Evolutionary conservation across 2,888 invertebrate genomes (phyloP).

Genomic region (Sclerodermus sp.): DNA sequence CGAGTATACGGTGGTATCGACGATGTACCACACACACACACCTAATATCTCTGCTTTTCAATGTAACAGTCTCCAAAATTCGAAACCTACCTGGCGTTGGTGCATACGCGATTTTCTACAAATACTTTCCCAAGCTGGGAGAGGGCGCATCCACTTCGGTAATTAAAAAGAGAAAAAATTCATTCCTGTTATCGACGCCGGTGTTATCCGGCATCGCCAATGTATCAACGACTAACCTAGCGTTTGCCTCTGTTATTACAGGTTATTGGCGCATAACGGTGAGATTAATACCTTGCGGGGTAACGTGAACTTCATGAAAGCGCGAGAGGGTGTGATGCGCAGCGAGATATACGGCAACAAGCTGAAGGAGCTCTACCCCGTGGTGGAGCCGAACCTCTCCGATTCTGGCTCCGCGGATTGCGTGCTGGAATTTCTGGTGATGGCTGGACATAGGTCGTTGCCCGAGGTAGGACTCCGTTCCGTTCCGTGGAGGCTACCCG

Average conservation of each 20-base stretch:
- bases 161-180: conserved; percentile 24
- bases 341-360: conserved; percentile 81
- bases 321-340: conserved; percentile 96
- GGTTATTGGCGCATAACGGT: conserved; percentile 96
- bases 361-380: conserved; percentile 88
- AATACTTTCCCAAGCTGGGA: conserved; percentile 99
- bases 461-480: conserved; percentile 68
- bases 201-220: too few species aligned
- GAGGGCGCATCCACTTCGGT: conserved; percentile 96
- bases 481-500: too few species aligned
- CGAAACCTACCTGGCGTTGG: conserved; percentile 92
- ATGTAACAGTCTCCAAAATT: conserved; percentile 84
- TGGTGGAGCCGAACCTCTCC: conserved; percentile 95
- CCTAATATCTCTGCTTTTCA: too few species aligned
- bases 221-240: too few species aligned
- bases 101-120: conserved; percentile 98
- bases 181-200: neutral
- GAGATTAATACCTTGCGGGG: conserved; percentile 99
- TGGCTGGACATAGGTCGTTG: conserved; percentile 86
- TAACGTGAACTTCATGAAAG: conserved; percentile 98
- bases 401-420: conserved; percentile 98
- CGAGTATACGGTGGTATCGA: too few species aligned
- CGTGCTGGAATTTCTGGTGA: conserved; percentile 93
- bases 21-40: too few species aligned
- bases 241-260: conserved; percentile 40